A percentile compares a stretch with the other conserved stretches of the same genome.
Conservation (phyloP, 2,113 vertebrate genomes). For the Elachura formosa region DNA sequence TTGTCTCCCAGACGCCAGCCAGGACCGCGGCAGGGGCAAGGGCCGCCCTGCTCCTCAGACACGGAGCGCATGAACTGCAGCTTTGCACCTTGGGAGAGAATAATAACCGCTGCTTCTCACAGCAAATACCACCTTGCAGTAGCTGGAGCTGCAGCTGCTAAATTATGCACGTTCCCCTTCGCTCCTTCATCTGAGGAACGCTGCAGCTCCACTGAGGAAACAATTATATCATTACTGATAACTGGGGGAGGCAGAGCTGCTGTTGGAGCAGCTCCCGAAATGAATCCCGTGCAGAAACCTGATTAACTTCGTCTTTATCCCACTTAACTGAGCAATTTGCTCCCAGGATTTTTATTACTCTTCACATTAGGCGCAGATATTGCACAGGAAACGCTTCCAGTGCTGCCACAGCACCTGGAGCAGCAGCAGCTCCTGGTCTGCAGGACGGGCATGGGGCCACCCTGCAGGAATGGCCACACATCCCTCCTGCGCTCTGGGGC, state of each 20-base stretch:
- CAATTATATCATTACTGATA: background rate
- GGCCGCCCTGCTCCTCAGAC: background rate
- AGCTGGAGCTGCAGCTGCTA: background rate
- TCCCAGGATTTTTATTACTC: background rate
- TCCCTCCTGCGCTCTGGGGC: rapidly evolving
- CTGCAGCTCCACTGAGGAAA: background rate
- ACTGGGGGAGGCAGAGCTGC: background rate
- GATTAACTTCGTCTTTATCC: background rate
- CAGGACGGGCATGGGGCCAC: rapidly evolving
- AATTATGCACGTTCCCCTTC: background rate
- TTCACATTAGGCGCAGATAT: background rate
- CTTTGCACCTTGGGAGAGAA: background rate
- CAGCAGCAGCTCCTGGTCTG: background rate
- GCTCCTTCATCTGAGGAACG: background rate
- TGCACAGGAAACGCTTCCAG: background rate
- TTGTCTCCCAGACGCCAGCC: background rate
- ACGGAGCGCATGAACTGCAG: background rate
- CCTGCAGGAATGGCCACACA: rapidly evolving
- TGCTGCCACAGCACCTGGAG: rapidly evolving
- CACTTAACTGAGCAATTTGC: background rate
- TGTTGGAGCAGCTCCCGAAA: background rate
- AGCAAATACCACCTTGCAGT: background rate
- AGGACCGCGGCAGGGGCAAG: background rate
- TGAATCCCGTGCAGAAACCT: background rate
- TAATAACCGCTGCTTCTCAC: background rate